Percentiles rank a stretch among this genome's conserved stretches.
These are phyloP conservation scores for Mormoops blainvillei DNA, from an alignment of 2,113 vertebrate species.

Conservation along the genomic window DNA sequence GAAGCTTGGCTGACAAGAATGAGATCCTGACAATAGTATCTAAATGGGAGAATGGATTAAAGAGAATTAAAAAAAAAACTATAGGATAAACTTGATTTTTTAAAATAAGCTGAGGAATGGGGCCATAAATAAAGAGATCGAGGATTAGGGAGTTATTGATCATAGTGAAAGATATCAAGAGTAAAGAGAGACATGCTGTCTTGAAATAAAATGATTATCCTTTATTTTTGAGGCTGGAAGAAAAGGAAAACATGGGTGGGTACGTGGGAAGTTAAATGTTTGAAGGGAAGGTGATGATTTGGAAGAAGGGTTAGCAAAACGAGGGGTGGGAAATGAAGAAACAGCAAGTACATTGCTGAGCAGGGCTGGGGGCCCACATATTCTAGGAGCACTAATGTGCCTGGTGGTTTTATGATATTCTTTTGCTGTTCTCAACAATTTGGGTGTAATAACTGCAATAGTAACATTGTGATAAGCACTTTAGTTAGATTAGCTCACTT, in stretches of 20 bases:
- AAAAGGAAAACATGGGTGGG: neutral
- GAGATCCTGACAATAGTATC: neutral
- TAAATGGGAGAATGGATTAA: neutral
- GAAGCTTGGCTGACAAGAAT: neutral
- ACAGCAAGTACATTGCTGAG: neutral
- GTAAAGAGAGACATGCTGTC: neutral
- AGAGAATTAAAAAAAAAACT: neutral
- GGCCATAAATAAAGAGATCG: neutral
- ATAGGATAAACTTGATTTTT: neutral
- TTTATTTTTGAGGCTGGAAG: neutral
- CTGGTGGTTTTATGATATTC: neutral
- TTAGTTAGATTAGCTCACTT: neutral
- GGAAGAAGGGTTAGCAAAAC: neutral
- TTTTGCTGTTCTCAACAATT: neutral
- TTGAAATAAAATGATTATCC: neutral
- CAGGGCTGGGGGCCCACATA: neutral
- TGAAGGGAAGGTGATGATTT: neutral
- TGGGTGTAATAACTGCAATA: neutral
- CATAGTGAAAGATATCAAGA: neutral
- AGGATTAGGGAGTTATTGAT: neutral
- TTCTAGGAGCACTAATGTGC: neutral
- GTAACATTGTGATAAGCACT: neutral
- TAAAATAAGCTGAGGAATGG: neutral
- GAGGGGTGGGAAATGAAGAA: neutral
- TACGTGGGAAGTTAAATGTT: neutral